phyloP scores from a whole-genome alignment of 2,113 vertebrate genomes.

The Actenoides hombroni region DNA sequence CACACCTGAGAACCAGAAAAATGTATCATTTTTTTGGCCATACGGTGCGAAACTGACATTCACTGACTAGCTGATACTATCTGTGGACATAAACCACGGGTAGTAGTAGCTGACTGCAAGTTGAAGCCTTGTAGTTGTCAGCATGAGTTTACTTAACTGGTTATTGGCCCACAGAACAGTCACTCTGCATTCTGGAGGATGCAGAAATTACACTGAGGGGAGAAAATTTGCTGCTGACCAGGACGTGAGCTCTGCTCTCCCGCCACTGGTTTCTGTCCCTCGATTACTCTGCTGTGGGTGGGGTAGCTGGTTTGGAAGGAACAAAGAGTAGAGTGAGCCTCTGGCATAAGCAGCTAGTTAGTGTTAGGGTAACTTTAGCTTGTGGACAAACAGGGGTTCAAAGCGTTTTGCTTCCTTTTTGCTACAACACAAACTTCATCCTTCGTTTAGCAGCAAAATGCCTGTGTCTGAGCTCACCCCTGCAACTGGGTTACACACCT shows the following conservation, averaged over 20 bases:
- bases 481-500: neutral
- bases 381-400: neutral
- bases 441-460: neutral
- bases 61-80: too few relatives aligned
- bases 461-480: neutral
- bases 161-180: accelerated
- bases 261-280: neutral
- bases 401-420: neutral
- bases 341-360: neutral
- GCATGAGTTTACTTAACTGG: neutral
- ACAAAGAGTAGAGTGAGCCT: neutral
- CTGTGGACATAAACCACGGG: neutral
- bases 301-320: neutral
- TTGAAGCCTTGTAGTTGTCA: neutral
- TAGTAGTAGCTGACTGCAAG: neutral
- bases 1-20: neutral
- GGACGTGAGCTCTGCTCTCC: neutral
- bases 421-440: neutral
- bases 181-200: neutral
- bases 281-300: accelerated
- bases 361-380: neutral
- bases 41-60: neutral
- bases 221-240: neutral
- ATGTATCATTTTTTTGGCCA: neutral
- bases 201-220: accelerated